Percentiles rank a stretch among this genome's conserved stretches.
Evolutionary conservation across 2,888 invertebrate genomes (phyloP).

Genomic region (Notodonta ziczac): DNA sequence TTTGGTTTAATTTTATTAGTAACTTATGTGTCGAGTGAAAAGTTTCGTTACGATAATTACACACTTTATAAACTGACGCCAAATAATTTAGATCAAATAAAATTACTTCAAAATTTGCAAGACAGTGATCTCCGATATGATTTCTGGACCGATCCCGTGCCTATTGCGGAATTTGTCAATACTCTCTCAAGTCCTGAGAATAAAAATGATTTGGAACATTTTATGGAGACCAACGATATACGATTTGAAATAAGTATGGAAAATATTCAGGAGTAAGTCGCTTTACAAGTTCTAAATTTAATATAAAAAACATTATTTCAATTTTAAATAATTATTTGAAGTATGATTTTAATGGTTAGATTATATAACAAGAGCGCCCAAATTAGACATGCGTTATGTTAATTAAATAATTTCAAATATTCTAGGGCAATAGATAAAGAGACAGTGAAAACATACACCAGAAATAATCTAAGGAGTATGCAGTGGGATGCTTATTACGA

Average conservation of each 20-base stretch:
- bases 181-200: conserved; percentile 64
- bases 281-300: background rate
- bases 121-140: conserved; percentile 58
- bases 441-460: conserved; percentile 46
- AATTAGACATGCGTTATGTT: too few species aligned
- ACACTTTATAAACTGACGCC: conserved; percentile 81
- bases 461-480: conserved; percentile 42
- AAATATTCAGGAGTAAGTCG: conserved; percentile 76
- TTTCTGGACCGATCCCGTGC: conserved; percentile 64
- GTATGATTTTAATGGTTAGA: too few species aligned
- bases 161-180: conserved; percentile 52
- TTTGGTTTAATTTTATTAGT: conserved; percentile 16
- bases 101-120: conserved; percentile 71
- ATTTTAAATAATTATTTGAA: too few species aligned
- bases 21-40: conserved; percentile 38
- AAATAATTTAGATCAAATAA: conserved; percentile 65
- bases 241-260: conserved; percentile 61
- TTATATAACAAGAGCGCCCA: too few species aligned
- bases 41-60: conserved; percentile 55
- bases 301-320: too few species aligned
- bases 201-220: conserved; percentile 50
- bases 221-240: conserved; percentile 57
- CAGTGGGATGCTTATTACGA: conserved; percentile 85
- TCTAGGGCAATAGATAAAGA: conserved; percentile 78
- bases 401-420: background rate